Conservation (phyloP, 64 coral and sea anemone genomes). For the Stylophora pistillata region DNA sequence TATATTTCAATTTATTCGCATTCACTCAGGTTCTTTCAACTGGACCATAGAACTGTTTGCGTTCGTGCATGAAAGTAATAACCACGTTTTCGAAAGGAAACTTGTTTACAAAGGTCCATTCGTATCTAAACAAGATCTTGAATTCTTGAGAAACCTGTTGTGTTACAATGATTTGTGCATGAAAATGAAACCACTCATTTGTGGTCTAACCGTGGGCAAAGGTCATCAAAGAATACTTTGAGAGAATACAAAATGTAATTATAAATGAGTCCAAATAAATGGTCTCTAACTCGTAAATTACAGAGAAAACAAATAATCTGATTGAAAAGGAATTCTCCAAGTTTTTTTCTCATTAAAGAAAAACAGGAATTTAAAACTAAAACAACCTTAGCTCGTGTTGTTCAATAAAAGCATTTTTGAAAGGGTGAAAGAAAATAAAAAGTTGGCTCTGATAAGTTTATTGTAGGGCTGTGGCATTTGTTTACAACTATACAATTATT, state of each 20-base stretch:
- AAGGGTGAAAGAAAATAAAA: background rate
- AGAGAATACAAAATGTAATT: conserved; percentile 7
- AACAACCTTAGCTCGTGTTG: background rate
- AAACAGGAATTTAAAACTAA: background rate
- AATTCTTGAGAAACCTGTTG: background rate
- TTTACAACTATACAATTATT: background rate
- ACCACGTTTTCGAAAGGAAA: background rate
- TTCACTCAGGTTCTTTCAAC: conserved; percentile 1
- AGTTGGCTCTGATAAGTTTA: background rate
- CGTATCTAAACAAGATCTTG: background rate
- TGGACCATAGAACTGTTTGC: background rate
- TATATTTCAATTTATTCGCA: background rate
- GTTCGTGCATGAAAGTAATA: background rate
- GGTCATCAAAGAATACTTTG: background rate
- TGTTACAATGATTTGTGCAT: background rate
- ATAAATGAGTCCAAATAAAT: background rate
- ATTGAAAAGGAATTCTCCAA: background rate
- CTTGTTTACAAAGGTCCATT: background rate
- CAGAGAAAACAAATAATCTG: background rate
- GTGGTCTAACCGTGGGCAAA: background rate
- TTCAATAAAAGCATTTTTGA: background rate
- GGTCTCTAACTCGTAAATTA: background rate
- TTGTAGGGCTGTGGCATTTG: background rate
- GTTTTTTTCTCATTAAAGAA: background rate
- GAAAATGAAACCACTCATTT: conserved; percentile 13